A percentile compares a stretch with the other conserved stretches of the same genome.
Conservation (phyloP, 2,113 vertebrate species). For the Saccopteryx bilineata region DNA sequence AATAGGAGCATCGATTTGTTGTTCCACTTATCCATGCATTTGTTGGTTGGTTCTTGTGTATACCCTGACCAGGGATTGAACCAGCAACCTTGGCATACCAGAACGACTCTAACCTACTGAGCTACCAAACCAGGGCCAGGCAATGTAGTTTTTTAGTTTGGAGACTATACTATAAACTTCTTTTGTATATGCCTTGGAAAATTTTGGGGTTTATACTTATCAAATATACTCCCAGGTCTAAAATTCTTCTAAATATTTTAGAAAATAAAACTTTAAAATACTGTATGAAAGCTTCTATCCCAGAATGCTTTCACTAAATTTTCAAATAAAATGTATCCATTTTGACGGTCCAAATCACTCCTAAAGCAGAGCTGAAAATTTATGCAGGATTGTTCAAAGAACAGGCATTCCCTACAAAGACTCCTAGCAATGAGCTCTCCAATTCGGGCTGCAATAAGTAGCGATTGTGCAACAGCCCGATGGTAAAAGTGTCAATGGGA, state of each 20-base stretch:
- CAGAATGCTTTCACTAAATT: slow-evolving; percentile 24
- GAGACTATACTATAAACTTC: slow-evolving; percentile 22
- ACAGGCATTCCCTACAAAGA: background rate
- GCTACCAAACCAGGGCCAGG: too few relatives aligned
- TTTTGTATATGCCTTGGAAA: slow-evolving; percentile 23
- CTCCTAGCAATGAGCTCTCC: slow-evolving; percentile 4
- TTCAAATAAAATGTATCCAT: slow-evolving; percentile 15
- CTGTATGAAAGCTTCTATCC: background rate
- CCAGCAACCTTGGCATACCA: too few relatives aligned
- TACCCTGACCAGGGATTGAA: too few relatives aligned
- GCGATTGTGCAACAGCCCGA: background rate
- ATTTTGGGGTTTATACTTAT: slow-evolving; percentile 3
- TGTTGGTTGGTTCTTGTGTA: too few relatives aligned
- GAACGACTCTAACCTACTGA: too few relatives aligned
- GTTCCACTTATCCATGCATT: too few relatives aligned
- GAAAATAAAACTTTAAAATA: slow-evolving; percentile 37
- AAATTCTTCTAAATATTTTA: slow-evolving; percentile 53
- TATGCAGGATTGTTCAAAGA: slow-evolving; percentile 19
- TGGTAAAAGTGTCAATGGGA: slow-evolving; percentile 7
- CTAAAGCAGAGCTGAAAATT: background rate
- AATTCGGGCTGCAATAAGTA: slow-evolving; percentile 4
- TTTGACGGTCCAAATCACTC: background rate
- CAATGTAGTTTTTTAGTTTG: slow-evolving; percentile 33
- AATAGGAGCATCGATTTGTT: too few relatives aligned
- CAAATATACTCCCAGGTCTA: background rate